Evolutionary conservation across 2,888 invertebrate species (phyloP), one percentile per base, ranked within the genome.

Genomic region (Aspidapion aeneum): DNA sequence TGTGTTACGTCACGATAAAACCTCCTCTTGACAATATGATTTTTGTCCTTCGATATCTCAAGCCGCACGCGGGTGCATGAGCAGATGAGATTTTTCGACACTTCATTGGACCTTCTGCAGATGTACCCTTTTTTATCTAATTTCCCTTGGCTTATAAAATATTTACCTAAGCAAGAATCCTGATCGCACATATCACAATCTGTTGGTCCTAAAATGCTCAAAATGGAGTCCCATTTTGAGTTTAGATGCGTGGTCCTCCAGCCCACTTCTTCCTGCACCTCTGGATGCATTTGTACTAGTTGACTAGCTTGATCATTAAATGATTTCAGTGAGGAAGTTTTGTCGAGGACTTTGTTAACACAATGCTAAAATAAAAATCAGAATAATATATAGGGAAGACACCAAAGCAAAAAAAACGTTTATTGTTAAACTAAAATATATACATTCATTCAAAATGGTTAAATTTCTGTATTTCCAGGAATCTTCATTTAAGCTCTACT

Each of bases 241-340:
- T 90, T 91, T 68, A 93, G 82, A 75, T 89, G 88, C 74, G 87
- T 86, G 69, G 91, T 85, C 68, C 90, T 84, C 86, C 89, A 88
- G 59, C 85, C 84, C 65, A 93, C 88, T 79, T 88, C 87, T 68
- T 87, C 87, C 72, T 83, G 83, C 70, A 86, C 80, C 70, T 84
- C 82, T 62, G 88, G 87, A 76, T 84, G 83, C 61, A 85, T 82
- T 71, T 83, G 80, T 71, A 89, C 86, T 69, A 93, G 82, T 78
- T 90, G 88, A 74, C 86, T 80, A 65, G 90, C 90, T 79, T 92
- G 92, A 74, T 92, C 92, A 71, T 90, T 89, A 77, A 93, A 90
- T 77, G 90, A 83, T 73, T 87, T 85, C 68, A 90, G 85, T 66
- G 90, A 84, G 56, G 88, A 87, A 70, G 89, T 88, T 75, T 88